Evolutionary conservation across 2,797 vertebrate genomes (phyloP), one percentile per base, ranked within the genome.

Genomic region (Poliocrania exsul): DNA sequence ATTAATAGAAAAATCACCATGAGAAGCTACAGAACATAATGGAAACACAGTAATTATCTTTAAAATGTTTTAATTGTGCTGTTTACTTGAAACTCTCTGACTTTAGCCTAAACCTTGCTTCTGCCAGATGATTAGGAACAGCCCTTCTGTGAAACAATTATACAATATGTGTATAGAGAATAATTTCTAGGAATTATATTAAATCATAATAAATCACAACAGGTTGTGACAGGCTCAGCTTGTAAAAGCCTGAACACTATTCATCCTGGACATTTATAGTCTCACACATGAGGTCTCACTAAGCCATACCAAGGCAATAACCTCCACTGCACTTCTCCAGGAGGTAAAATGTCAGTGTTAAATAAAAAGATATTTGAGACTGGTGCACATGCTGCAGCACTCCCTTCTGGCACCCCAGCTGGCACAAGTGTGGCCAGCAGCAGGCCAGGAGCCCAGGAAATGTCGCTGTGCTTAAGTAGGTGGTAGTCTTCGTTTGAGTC

Each of bases 391-490:
- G 57, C 84, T 87, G 57, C 72, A 89, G 87, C 80, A 5, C 21
- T 62, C 47, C 17, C 53, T 70, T 14, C 20, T 66, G 86, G 53
- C 35, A n/a, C 3, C 1, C 17, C 40, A 74, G 42, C 37, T 2
- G 1, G 84, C 72, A 84, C 49, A 15, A 67, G 31, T 0, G 0
- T 7, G 79, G 66, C 85, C 72, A 90, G 62, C 3, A 8, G 33
- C 6, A n/a, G 57, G 65, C 84, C 69, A 60, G 81, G 19, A 88
- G 80, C 85, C 90, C 95, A 97, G 95, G 91, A 96, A 97, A 69
- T 12, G 5, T 33, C 5, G 11, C 57, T 10, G 21, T 7, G 58
- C 62, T 61, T 3, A 50, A 96, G 95, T 93, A 40, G 94, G 95
- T 81, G 93, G 91, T 4, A 62, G 54, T 81, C 75, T 35, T 56